These are phyloP conservation scores for Dryas iulia DNA, from an alignment of 1,140 invertebrate genomes.

Conservation along the genomic window DNA sequence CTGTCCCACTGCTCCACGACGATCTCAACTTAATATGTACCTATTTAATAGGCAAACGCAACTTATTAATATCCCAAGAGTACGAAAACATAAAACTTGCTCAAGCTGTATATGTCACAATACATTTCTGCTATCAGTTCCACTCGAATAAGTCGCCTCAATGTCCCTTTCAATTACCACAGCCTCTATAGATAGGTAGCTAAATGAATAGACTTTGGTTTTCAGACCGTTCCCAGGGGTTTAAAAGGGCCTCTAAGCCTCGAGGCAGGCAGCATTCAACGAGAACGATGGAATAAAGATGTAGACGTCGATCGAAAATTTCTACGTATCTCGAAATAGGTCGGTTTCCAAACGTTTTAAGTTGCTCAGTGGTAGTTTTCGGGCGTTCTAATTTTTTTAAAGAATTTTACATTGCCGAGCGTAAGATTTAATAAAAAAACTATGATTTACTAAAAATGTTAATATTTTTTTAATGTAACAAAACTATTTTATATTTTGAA, in stretches of 20 bases:
- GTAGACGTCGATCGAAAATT: slow-evolving; percentile 34
- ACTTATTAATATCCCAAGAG: slow-evolving; percentile 8
- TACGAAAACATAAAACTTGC: slow-evolving; percentile 2
- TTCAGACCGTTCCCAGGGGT: slow-evolving; percentile 38
- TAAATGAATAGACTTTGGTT: slow-evolving; percentile 48
- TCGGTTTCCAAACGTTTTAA: slow-evolving; percentile 6
- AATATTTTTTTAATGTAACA: no score
- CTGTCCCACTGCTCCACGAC: no score
- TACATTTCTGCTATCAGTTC: slow-evolving; percentile 43
- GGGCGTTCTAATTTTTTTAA: slow-evolving; percentile 15
- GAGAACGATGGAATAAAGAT: slow-evolving; percentile 42
- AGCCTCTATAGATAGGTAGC: slow-evolving; percentile 44
- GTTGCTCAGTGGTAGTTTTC: slow-evolving; percentile 14
- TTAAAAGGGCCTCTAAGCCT: slow-evolving; percentile 37
- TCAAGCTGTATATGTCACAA: slow-evolving; percentile 26
- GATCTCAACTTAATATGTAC: background rate
- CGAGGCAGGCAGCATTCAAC: slow-evolving; percentile 35
- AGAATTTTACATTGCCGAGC: slow-evolving; percentile 4
- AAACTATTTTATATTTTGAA: no score
- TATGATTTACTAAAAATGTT: no score
- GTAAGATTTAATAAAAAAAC: no score
- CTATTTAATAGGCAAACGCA: background rate
- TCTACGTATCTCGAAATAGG: slow-evolving; percentile 18
- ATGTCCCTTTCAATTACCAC: slow-evolving; percentile 48
- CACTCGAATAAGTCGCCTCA: slow-evolving; percentile 38